Base-by-base conservation (phyloP, 2,113 vertebrate genomes). In the Eurypyga helias region DNA sequence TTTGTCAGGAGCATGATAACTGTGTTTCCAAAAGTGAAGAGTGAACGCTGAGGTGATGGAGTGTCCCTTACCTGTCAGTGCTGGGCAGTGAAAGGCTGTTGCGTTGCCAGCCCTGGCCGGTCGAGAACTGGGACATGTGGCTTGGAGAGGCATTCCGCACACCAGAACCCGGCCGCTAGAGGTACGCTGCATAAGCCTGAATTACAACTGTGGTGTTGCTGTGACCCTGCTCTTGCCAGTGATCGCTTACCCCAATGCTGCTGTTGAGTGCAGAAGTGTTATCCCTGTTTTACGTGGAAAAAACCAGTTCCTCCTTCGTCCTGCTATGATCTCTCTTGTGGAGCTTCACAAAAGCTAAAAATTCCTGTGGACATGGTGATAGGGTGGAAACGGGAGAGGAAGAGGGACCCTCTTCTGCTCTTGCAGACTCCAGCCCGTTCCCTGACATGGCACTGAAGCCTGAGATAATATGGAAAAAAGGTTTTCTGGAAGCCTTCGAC, bases 111-210 rank as follows among this genome's bases (percentile, higher is more conserved):
- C 12, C 10, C 41, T 41, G 41, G 10, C 41, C 41, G 41, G 41
- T 41, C 41, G 12, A 34, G 38, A 55, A 6, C 28, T 0, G 2
- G 24, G 20, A 2, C 28, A 13, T 46, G 38, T 5, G 17, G 33
- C 18, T 17, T 60, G 46, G 75, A 23, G n/a, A n/a, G 45, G 10
- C 1, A 0, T 52, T 19, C 58, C 31, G 41, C 58, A 48, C 26
- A 24, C 28, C 46, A 17, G 57, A 46, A 29, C 62, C 31, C 61
- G 10, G 1, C 34, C 25, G 31, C 46, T 17, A 17, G 48, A 24
- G 64, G 33, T n/a, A 10, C 0, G 0, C 4, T 33, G 33, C 1
- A 1, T 36, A 31, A 18, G 29, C 0, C 2, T 52, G 18, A 11
- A 10, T 20, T 23, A 33, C 16, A 41, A 5, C 55, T 5, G 0